Percentiles rank a stretch among this genome's conserved stretches.
Conservation (phyloP, 2,888 invertebrate genomes). For the Pachycephus smyrnensis region DNA sequence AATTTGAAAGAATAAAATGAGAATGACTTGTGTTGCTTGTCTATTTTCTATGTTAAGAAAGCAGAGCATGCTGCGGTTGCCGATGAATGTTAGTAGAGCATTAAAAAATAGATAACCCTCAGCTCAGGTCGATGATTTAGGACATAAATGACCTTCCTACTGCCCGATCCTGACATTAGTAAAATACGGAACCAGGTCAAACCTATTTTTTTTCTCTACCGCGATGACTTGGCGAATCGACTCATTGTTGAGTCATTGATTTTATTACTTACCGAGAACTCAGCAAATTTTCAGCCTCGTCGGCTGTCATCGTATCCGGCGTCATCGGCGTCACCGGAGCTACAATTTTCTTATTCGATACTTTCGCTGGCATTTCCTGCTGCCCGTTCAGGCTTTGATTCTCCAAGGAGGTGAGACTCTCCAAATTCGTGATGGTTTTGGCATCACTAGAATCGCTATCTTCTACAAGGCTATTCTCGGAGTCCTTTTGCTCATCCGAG, state of each 20-base stretch:
- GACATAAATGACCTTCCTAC: neutral
- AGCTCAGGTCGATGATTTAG: neutral
- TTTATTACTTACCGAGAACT: conserved; percentile 79
- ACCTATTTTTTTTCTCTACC: neutral
- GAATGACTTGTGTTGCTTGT: conserved; percentile 18
- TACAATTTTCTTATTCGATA: conserved; percentile 24
- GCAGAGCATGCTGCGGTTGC: conserved; percentile 1
- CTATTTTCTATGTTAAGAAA: conserved; percentile 11
- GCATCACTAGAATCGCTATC: conserved; percentile 56
- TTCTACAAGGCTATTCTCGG: conserved; percentile 48
- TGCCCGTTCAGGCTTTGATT: conserved; percentile 42
- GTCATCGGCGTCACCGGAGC: conserved; percentile 52
- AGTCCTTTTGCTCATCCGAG: conserved; percentile 29
- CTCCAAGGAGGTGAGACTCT: conserved; percentile 36
- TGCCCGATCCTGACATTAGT: neutral
- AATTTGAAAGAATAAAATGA: conserved; percentile 13
- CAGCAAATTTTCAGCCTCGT: conserved; percentile 88
- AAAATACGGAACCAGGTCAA: neutral
- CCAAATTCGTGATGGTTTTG: conserved; percentile 54
- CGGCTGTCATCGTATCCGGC: conserved; percentile 82
- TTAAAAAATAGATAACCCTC: neutral
- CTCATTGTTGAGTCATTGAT: neutral
- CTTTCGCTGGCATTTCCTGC: conserved; percentile 33
- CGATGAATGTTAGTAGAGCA: neutral
- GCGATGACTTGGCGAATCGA: too few relatives aligned